Evolutionary conservation across 2,113 vertebrate genomes (phyloP).

Genomic region (Poicephalus gulielmi): DNA sequence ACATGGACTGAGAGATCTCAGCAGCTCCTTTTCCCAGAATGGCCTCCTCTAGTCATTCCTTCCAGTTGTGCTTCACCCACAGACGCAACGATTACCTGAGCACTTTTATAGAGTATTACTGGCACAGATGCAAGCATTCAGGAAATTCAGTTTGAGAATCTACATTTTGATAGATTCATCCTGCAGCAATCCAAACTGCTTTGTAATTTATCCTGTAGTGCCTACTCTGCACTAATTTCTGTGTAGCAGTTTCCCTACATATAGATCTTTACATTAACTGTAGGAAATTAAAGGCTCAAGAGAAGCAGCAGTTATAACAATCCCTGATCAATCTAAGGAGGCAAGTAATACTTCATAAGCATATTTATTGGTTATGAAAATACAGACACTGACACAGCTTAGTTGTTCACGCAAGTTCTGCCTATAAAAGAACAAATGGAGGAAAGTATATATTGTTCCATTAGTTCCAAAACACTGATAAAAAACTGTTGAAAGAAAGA

Average conservation of each 20-base stretch:
- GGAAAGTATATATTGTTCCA: not conserved
- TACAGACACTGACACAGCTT: not conserved
- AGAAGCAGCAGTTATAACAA: not conserved
- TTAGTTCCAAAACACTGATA: not conserved
- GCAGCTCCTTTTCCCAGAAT: not conserved
- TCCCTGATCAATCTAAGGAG: not conserved
- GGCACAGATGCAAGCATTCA: not conserved
- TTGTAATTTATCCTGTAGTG: not conserved
- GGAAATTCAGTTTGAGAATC: not conserved
- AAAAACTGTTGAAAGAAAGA: not conserved
- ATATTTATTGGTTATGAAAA: not conserved
- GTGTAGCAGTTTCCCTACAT: not conserved
- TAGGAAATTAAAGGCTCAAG: not conserved
- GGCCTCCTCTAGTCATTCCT: not conserved
- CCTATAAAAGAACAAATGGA: not conserved
- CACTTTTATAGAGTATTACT: not conserved
- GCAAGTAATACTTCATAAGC: not conserved
- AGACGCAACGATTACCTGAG: not conserved
- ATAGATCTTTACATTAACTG: not conserved
- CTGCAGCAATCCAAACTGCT: not conserved
- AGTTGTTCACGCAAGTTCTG: not conserved
- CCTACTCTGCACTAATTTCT: not conserved
- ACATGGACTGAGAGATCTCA: not conserved
- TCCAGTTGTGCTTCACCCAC: fast-evolving
- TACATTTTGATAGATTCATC: not conserved